Conservation (phyloP, 2,888 invertebrate genomes). For the Silvanus unidentatus region DNA sequence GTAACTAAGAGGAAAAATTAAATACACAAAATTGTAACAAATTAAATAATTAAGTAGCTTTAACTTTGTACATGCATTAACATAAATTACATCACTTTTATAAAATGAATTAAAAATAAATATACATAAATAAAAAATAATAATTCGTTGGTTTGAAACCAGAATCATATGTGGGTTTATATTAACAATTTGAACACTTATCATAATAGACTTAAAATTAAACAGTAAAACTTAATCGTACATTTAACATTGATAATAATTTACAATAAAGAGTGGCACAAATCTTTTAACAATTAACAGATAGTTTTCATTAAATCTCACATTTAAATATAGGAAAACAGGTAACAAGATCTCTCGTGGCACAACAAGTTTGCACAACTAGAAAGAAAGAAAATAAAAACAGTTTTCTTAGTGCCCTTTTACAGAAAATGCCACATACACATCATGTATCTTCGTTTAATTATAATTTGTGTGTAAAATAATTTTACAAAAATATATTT, state of each 20-base stretch:
- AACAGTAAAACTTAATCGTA: constrained; percentile 28
- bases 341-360: constrained; percentile 30
- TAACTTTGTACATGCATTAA: constrained; percentile 41
- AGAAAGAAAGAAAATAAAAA: background rate
- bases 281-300: constrained; percentile 17
- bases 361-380: constrained; percentile 20
- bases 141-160: constrained; percentile 24
- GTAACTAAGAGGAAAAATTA: constrained; percentile 31
- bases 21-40: constrained; percentile 38
- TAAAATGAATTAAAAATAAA: constrained; percentile 36
- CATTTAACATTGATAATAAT: constrained; percentile 29
- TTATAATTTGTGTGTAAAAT: too few species aligned
- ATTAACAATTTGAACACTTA: constrained; percentile 28
- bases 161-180: constrained; percentile 18
- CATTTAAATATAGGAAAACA: constrained; percentile 22
- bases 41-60: constrained; percentile 40
- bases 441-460: too few species aligned
- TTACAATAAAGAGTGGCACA: constrained; percentile 29
- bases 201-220: constrained; percentile 29
- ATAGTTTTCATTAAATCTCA: constrained; percentile 10
- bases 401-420: constrained; percentile 8
- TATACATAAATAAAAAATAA: constrained; percentile 33
- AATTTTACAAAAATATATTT: too few species aligned
- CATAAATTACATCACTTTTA: constrained; percentile 37
- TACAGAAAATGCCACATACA: constrained; percentile 2